These are phyloP conservation scores for Cyprinella venusta DNA, from an alignment of 2,797 vertebrate genomes.

Conservation along the genomic window DNA sequence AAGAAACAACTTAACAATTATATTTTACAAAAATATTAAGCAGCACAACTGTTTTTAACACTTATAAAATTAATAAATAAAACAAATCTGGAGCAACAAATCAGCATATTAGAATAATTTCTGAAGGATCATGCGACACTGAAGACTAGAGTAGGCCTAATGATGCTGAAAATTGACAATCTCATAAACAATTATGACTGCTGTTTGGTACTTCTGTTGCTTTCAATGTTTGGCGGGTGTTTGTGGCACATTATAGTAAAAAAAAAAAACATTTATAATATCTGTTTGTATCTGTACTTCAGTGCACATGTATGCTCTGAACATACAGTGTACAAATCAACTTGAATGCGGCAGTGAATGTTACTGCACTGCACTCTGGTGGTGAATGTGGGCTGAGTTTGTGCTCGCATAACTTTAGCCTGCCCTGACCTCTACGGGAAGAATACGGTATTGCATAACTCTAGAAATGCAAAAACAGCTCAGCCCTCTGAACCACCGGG, in stretches of 20 bases:
- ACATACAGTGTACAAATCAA: neutral
- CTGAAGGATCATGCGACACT: neutral
- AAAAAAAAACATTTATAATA: neutral
- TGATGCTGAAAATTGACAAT: neutral
- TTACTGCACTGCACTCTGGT: neutral
- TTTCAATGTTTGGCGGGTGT: neutral
- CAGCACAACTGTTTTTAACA: neutral
- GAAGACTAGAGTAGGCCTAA: neutral
- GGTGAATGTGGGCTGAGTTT: neutral
- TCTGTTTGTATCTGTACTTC: neutral
- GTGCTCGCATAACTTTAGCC: constrained; percentile 5
- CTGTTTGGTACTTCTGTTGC: neutral
- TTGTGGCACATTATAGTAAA: neutral
- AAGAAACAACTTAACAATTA: neutral
- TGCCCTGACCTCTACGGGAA: constrained; percentile 34
- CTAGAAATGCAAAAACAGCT: neutral
- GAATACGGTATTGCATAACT: neutral
- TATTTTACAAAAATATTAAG: neutral
- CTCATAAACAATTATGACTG: neutral
- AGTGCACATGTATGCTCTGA: neutral
- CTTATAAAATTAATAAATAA: neutral
- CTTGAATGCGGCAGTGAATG: neutral
- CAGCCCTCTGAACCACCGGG: neutral
- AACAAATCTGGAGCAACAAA: neutral
- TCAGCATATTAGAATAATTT: neutral